A percentile compares a stretch with the other conserved stretches of the same genome.
These are phyloP conservation scores for Forbesichthys agassizii DNA, from an alignment of 2,113 vertebrate species.

Conservation along the genomic window DNA sequence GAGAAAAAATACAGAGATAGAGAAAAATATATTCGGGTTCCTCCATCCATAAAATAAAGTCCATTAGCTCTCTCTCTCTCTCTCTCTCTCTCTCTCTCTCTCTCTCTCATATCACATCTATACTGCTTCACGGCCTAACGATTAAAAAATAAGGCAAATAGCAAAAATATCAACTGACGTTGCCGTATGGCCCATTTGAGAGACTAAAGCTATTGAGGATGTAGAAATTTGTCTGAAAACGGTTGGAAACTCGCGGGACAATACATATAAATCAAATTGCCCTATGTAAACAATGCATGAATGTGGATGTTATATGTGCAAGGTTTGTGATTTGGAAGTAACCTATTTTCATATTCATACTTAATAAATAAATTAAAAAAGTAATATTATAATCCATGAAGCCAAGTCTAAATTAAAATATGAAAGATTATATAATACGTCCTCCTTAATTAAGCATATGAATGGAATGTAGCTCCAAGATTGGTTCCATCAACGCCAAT, in stretches of 20 bases:
- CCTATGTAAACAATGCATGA: conserved; percentile 63
- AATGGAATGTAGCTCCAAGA: conserved; percentile 11
- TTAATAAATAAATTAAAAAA: too few relatives aligned
- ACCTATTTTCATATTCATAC: not conserved
- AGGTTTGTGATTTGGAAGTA: not conserved
- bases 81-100: conserved; percentile 27
- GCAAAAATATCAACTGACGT: conserved; percentile 45
- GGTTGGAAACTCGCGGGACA: conserved; percentile 58
- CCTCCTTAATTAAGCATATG: too few relatives aligned
- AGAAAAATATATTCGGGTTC: conserved; percentile 72
- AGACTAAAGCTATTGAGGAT: not conserved
- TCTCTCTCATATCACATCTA: conserved; percentile 56
- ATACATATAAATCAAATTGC: conserved; percentile 70
- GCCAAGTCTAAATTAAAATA: too few relatives aligned
- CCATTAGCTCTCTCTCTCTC: conserved; percentile 61
- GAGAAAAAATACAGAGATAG: conserved; percentile 68
- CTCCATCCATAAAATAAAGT: conserved; percentile 79
- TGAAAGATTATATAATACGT: too few relatives aligned
- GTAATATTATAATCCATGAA: too few relatives aligned
- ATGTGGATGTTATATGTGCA: conserved; percentile 59
- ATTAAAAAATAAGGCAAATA: conserved; percentile 65
- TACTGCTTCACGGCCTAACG: conserved; percentile 65
- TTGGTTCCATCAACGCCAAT: conserved; percentile 47
- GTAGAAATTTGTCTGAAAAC: conserved; percentile 58
- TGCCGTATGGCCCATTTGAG: conserved; percentile 21